phyloP scores from a whole-genome alignment of 2,113 vertebrate genomes.

The Ursus arctos region DNA sequence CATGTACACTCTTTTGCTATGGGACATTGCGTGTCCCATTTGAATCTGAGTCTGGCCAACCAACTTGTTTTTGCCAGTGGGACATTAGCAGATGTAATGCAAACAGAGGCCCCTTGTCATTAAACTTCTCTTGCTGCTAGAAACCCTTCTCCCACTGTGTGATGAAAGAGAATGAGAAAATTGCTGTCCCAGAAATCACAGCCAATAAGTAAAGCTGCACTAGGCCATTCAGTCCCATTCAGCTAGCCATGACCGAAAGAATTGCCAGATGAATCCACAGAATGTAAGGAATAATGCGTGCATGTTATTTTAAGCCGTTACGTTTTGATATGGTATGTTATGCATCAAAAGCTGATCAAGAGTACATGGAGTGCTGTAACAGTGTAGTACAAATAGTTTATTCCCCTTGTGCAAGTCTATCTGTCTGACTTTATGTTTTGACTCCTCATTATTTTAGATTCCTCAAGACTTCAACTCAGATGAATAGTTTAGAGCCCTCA shows the following conservation, averaged over 20 bases:
- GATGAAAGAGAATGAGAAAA: background rate
- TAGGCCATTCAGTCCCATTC: background rate
- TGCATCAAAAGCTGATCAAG: background rate
- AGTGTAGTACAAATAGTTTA: background rate
- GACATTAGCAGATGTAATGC: background rate
- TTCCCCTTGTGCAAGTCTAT: background rate
- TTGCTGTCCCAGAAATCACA: background rate
- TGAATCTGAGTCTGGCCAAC: background rate
- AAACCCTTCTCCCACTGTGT: background rate
- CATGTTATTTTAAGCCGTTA: background rate
- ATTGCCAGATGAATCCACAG: background rate
- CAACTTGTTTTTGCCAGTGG: background rate
- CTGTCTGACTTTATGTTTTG: background rate
- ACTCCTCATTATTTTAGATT: background rate
- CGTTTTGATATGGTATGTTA: background rate
- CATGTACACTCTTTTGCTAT: background rate
- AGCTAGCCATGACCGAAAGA: background rate
- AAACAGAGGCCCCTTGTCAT: background rate
- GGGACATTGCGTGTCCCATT: background rate
- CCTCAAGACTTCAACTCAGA: background rate
- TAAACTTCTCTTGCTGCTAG: background rate
- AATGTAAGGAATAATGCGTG: background rate
- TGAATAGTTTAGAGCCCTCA: background rate
- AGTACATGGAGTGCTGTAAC: background rate
- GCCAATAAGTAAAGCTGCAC: background rate